Base-by-base conservation (phyloP, 2,797 vertebrate genomes). In the Rhadinocentrus ornatus region DNA sequence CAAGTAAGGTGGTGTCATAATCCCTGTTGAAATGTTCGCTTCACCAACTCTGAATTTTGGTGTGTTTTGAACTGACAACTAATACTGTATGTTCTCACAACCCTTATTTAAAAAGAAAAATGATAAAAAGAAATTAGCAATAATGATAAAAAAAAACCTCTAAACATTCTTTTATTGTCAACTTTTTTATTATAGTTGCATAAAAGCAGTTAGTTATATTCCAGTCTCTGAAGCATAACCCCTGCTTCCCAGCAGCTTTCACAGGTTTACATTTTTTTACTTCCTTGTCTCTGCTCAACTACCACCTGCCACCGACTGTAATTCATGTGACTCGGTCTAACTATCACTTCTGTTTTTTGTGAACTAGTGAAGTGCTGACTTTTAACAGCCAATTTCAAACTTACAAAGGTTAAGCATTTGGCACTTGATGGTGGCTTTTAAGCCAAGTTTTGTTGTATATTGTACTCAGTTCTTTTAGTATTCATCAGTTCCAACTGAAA, bases 341-440 rank as follows among this genome's bases (percentile, higher is more conserved):
- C 24, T 20, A 13, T 31, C 29, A 7, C 35, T 52, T 53, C 32
- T 58, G 22, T 62, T 71, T 53, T 64, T 29, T 56, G 6, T 67
- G 8, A 58, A 61, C 16, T 44, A 26, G 3, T 24, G 26, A 73
- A 52, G 26, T 34, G 5, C 31, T 16, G 27, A 67, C 4, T 39
- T 78, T 72, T 68, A 64, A 53, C 9, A 71, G 26, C 52, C 60
- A 62, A 13, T 48, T 77, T 66, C 39, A 71, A 77, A 71, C 39
- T 7, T 31, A 20, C 66, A 72, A 37, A 75, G 34, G 46, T 60
- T 50, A 13, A 65, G 60, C 34, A 59, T 68, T 69, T 54, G 6
- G 29, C 22, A 62, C 31, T 54, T 73, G 54, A 69, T 63, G 13
- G 41, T 63, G 52, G 58, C 63, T 78, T 81, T 71, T 69, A 53